Percentiles rank a stretch among this genome's conserved stretches.
Evolutionary conservation across 2,113 vertebrate genomes (phyloP).

Genomic region (Phalacrocorax brasilianus): DNA sequence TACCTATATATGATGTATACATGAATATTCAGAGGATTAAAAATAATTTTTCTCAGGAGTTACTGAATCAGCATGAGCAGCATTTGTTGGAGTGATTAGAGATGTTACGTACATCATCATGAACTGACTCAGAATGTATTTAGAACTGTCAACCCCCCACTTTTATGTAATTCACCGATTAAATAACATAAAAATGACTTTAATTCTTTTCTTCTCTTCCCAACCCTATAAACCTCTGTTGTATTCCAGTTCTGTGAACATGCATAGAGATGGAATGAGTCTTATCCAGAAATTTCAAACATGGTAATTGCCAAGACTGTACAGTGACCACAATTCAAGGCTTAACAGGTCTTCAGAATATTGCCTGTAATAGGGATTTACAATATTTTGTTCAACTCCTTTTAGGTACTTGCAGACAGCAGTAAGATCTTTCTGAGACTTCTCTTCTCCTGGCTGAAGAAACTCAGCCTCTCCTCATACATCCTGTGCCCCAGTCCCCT

Average conservation of each 20-base stretch:
- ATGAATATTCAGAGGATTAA: conserved; percentile 10
- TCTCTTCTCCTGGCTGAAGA: neutral
- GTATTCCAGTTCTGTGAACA: neutral
- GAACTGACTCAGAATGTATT: neutral
- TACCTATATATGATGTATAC: neutral
- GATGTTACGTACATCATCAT: neutral
- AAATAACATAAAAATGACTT: neutral
- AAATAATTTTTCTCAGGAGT: neutral
- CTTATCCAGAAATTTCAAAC: neutral
- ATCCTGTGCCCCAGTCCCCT: neutral
- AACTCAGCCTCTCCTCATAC: neutral
- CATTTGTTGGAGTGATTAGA: neutral
- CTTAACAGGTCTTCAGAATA: neutral
- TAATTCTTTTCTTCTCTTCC: neutral
- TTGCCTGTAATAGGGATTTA: neutral
- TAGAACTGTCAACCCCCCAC: neutral
- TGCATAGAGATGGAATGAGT: neutral
- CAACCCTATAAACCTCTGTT: neutral
- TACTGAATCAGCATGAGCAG: neutral
- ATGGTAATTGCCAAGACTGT: neutral
- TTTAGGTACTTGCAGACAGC: neutral
- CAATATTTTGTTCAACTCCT: neutral
- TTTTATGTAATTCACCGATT: neutral
- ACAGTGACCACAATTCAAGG: accelerated
- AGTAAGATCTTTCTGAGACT: neutral